A percentile compares a stretch with the other conserved stretches of the same genome.
Evolutionary conservation across 2,113 vertebrate species (phyloP).

Genomic region (Leptobrachium leishanense): DNA sequence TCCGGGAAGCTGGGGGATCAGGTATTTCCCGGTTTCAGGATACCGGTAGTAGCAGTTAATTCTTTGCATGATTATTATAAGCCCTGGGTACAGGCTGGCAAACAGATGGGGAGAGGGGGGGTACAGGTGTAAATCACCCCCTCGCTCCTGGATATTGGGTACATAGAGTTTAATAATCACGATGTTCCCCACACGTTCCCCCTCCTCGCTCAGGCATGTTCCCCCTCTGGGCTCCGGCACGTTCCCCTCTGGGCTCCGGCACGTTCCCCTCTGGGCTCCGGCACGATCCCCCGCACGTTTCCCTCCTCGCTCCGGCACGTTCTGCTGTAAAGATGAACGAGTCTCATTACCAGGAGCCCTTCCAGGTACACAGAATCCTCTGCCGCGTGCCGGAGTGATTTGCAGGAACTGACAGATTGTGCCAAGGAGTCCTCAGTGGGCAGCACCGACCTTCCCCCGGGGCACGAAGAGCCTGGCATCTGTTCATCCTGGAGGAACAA

Average conservation of each 20-base stretch:
- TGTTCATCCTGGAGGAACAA: background rate
- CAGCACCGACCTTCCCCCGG: slow-evolving; percentile 6
- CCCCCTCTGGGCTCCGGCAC: background rate
- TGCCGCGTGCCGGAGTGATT: background rate
- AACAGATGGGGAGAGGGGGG: no score
- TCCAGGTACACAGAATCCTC: slow-evolving; percentile 8
- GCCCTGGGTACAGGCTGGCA: no score
- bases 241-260: background rate
- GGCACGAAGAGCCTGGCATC: background rate
- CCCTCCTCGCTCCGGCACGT: background rate
- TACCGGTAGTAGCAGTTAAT: no score
- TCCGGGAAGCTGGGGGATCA: no score
- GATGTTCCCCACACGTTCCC: no score
- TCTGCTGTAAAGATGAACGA: background rate
- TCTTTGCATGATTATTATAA: no score
- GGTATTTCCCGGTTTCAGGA: no score
- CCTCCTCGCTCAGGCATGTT: background rate
- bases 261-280: background rate
- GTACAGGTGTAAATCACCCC: no score
- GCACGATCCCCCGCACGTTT: background rate
- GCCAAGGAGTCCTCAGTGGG: background rate
- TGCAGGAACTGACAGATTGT: background rate
- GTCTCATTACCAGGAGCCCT: background rate
- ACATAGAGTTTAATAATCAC: no score
- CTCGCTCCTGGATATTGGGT: no score